A percentile compares a stretch with the other conserved stretches of the same genome.
Evolutionary conservation across 2,888 invertebrate genomes (phyloP).

Genomic region (Agonopterix subpropinquella): DNA sequence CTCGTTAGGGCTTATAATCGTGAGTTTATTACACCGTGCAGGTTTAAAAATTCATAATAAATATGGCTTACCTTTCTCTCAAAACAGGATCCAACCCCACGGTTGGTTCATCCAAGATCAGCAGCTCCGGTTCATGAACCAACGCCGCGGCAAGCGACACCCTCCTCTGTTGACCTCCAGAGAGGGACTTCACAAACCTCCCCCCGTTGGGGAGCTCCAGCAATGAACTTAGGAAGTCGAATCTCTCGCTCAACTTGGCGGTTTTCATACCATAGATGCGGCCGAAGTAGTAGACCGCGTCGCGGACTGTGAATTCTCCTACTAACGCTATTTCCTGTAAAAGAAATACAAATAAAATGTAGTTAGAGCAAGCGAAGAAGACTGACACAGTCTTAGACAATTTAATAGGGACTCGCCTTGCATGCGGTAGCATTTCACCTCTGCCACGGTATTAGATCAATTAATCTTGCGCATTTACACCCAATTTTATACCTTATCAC

Average conservation of each 20-base stretch:
- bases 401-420: no score
- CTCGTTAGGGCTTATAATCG: no score
- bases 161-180: constrained; percentile 93
- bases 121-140: constrained; percentile 90
- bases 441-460: no score
- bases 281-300: constrained; percentile 91
- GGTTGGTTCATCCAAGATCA: constrained; percentile 95
- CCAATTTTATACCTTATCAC: no score
- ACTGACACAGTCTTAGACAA: no score
- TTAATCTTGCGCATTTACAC: no score
- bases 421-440: no score
- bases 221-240: constrained; percentile 80
- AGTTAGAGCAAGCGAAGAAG: neutral
- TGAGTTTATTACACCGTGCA: no score
- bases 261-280: constrained; percentile 86
- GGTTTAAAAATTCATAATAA: no score
- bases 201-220: constrained; percentile 85
- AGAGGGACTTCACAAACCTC: constrained; percentile 80
- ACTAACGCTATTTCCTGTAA: constrained; percentile 85
- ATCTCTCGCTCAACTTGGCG: constrained; percentile 78
- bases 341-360: neutral
- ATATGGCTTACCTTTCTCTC: constrained; percentile 80
- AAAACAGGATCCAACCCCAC: constrained; percentile 95
- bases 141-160: constrained; percentile 93
- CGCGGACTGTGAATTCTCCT: constrained; percentile 86